Evolutionary conservation across 2,888 invertebrate species (phyloP), one percentile per base, ranked within the genome.

Genomic region (Euplexia lucipara): DNA sequence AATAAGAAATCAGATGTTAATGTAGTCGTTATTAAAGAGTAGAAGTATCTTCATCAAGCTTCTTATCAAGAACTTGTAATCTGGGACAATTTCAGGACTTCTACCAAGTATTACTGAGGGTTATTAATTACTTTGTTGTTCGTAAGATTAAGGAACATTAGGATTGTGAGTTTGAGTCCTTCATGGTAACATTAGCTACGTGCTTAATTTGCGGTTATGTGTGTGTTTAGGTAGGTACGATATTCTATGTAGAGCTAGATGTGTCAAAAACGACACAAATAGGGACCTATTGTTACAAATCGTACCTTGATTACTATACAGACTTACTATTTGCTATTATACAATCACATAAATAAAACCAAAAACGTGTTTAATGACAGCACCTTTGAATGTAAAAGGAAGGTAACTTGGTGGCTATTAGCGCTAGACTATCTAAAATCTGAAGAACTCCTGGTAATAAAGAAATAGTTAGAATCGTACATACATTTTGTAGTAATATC

Each of bases 61-160:
- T 20, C 20, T 1, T 48, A 48, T 30, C 14, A 22, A 66, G 7
- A 14, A 14, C 35, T 42, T 69, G 26, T 60, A 51, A 51, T 60
- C 49, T 67, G 0, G 8, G 34, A 7, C 16, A 10, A 7, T 62
- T 48, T 42, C 14, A 22, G 16, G 22, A 9, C 20, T 30, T 22
- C 10, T 7, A 26, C 8, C 6, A 18, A 37, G 35, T 42, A 34
- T 30, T 54, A 44, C 6, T 9, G 22, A 37, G 35, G 53, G 37
- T 34, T 54, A 44, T 58, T n/a, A 35, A 12, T 49, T 20, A 45
- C 9, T 71, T 32, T 20, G 52, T 53, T 9, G 3, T 16, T 39
- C 34, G 18, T 44, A 9, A n/a, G n/a, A n/a, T n/a, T n/a, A n/a
- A 44, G 44, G 34, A 44, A 44, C 26, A 5, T 63, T 32, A 51